Evolutionary conservation across 2,113 vertebrate genomes (phyloP), one percentile per base, ranked within the genome.

Genomic region (Oceanites oceanicus): DNA sequence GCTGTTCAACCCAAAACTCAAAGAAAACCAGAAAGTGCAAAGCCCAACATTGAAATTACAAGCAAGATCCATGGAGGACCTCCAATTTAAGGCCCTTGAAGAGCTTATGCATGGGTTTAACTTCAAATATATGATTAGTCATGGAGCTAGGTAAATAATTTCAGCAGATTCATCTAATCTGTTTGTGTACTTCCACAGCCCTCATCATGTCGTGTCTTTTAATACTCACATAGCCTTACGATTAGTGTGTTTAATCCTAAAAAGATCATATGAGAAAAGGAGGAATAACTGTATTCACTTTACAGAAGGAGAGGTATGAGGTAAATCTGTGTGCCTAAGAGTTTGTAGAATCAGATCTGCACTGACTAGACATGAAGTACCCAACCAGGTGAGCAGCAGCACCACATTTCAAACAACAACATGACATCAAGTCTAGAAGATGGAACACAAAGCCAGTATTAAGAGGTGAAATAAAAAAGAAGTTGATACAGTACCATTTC

Each of bases 131-230:
- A 88, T 91, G 96, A 96, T 95, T 96, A 97, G 95, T 96, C 96
- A 97, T 90, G 58, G 90, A 94, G 84, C 80, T 88, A 75, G 94
- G 80, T 62, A 92, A 92, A 87, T 82, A 87, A 89, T 92, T 94
- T 97, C 94, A 95, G 92, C 89, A 96, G 84, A 96, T 74, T 95
- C 96, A 96, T 95, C 94, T 92, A 85, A 96, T 90, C 94, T 88
- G 73, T 84, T 86, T 93, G 71, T 82, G 81, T 88, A 70, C 59
- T 62, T 94, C 56, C 85, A 63, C 38, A 80, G 47, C 85, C 78
- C 78, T 93, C 78, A 90, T 75, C 80, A 32, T 68, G 78, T 83
- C 4, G 4, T 56, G 74, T 75, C 72, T 86, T 88, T 91, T 91
- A 92, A 93, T 89, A 84, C 83, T 84, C 65, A 7, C 56, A 56